Evolutionary conservation across 2,113 vertebrate species (phyloP).

Genomic region (Labrus mixtus): DNA sequence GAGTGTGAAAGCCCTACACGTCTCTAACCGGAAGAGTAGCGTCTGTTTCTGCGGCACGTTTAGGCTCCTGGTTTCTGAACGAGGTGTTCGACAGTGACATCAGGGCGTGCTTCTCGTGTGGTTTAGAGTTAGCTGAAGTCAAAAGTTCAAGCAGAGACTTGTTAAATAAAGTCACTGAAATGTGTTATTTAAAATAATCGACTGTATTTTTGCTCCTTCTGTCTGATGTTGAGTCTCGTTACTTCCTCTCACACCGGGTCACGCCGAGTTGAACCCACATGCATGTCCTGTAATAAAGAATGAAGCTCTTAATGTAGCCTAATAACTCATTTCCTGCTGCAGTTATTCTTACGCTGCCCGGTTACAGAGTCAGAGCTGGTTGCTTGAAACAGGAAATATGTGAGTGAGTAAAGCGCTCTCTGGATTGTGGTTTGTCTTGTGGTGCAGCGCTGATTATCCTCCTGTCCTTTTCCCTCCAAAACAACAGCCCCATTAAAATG

Average conservation of each 20-base stretch:
- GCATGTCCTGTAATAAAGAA: constrained; percentile 19
- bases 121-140: neutral
- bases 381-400: constrained; percentile 40
- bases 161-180: constrained; percentile 8
- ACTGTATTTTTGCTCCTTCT: constrained; percentile 4
- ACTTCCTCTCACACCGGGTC: constrained; percentile 12
- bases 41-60: neutral
- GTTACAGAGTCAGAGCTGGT: constrained; percentile 33
- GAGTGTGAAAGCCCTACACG: no score
- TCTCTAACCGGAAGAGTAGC: neutral
- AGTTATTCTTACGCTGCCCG: constrained; percentile 37
- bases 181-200: neutral
- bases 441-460: constrained; percentile 27
- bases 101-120: neutral
- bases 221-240: constrained; percentile 1
- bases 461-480: neutral
- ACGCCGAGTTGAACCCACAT: constrained; percentile 34
- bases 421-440: constrained; percentile 25
- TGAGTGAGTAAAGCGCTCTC: neutral
- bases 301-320: constrained; percentile 26
- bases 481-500: constrained; percentile 16
- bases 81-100: constrained; percentile 9
- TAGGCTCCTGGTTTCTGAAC: neutral
- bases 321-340: constrained; percentile 48
- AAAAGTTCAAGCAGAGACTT: neutral